Evolutionary conservation across 2,797 vertebrate species (phyloP).

Genomic region (Syngnathus acus): DNA sequence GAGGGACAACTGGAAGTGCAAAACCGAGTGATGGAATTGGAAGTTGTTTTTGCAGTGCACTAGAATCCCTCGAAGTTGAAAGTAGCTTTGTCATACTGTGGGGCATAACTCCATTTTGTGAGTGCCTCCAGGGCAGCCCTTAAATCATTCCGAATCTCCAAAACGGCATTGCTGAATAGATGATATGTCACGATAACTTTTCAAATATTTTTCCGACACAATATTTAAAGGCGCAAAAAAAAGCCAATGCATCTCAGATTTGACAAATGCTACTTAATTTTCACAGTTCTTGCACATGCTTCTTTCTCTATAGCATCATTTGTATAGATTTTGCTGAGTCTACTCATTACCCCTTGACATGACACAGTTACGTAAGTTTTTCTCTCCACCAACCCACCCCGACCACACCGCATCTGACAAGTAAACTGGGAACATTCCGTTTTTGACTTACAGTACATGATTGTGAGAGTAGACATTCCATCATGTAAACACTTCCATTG

Average conservation of each 20-base stretch:
- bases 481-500: constrained; percentile 14
- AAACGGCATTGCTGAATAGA: too few species aligned
- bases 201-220: too few species aligned
- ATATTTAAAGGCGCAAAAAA: too few species aligned
- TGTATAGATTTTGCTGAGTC: background rate
- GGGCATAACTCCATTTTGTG: too few species aligned
- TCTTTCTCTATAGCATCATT: background rate
- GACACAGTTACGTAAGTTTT: constrained; percentile 10
- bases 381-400: background rate
- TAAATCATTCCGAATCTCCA: too few species aligned
- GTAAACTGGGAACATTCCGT: constrained; percentile 24
- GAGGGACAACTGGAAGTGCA: background rate
- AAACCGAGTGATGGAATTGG: too few species aligned
- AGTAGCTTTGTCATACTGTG: too few species aligned
- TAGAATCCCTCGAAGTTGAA: too few species aligned
- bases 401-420: constrained; percentile 17
- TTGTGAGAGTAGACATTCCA: constrained; percentile 14
- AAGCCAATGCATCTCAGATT: too few species aligned
- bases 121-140: too few species aligned
- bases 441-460: constrained; percentile 29
- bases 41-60: too few species aligned
- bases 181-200: too few species aligned
- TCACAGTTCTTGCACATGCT: background rate
- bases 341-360: background rate
- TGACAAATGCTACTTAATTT: background rate